Evolutionary conservation across 2,888 invertebrate genomes (phyloP).

Genomic region (Frankliniella fusca): DNA sequence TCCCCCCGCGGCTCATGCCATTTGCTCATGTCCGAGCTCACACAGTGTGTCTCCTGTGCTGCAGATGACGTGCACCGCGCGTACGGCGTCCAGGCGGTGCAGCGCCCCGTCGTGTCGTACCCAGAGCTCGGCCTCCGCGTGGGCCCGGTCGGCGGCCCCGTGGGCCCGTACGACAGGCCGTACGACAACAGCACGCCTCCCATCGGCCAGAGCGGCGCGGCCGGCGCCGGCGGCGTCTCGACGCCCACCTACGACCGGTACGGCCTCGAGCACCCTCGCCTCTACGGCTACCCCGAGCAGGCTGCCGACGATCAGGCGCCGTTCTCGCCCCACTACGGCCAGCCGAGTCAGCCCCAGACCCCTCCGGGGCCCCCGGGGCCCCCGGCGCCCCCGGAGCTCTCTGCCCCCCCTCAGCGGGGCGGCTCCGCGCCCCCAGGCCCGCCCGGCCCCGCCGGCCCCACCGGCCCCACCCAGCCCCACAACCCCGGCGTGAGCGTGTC

Average conservation of each 20-base stretch:
- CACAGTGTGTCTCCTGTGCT: background rate
- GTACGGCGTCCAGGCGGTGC: conserved; percentile 15
- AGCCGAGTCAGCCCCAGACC: background rate
- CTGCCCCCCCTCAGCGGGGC: conserved; percentile 32
- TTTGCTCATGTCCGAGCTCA: too few relatives aligned
- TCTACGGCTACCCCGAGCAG: conserved; percentile 5
- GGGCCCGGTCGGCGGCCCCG: background rate
- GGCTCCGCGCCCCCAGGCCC: background rate
- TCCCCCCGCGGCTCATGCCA: too few relatives aligned
- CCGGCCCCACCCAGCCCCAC: background rate
- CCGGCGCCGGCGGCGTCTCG: background rate
- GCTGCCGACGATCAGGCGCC: background rate
- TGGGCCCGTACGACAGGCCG: background rate
- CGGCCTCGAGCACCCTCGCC: background rate
- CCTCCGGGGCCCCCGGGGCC: background rate
- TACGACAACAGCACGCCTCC: conserved; percentile 3
- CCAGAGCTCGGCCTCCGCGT: conserved; percentile 7
- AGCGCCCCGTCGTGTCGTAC: conserved; percentile 15
- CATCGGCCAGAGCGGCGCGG: background rate
- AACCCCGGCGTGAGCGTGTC: conserved; percentile 35
- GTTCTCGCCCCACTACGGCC: background rate
- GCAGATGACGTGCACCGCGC: conserved; percentile 13
- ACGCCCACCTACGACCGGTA: conserved; percentile 17
- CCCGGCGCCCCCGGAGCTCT: background rate
- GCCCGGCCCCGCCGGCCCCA: background rate